These are phyloP conservation scores for Pristionchus entomophagus DNA, from an alignment of 2,888 invertebrate genomes.

Conservation along the genomic window DNA sequence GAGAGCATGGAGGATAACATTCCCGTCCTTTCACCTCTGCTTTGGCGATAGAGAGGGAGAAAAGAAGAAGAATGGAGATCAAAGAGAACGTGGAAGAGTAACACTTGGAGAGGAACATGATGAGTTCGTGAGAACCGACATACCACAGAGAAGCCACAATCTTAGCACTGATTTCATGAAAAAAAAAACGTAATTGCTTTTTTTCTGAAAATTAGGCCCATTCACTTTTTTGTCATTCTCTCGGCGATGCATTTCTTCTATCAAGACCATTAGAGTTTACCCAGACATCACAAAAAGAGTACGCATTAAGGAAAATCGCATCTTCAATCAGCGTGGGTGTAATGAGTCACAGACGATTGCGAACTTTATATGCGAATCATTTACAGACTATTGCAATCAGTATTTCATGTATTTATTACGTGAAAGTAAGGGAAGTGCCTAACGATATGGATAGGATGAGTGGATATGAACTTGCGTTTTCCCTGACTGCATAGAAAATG, in stretches of 20 bases:
- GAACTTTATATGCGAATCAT: background rate
- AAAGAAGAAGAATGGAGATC: background rate
- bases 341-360: too few relatives aligned
- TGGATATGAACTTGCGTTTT: background rate
- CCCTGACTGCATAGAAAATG: background rate
- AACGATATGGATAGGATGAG: background rate
- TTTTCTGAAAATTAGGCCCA: too few relatives aligned
- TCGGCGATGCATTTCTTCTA: too few relatives aligned
- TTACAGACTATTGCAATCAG: background rate
- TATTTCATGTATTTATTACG: background rate
- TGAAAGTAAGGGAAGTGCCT: background rate
- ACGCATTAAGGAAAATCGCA: too few relatives aligned
- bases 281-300: too few relatives aligned
- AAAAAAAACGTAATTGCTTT: too few relatives aligned
- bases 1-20: too few relatives aligned
- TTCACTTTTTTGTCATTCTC: too few relatives aligned
- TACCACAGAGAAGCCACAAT: background rate
- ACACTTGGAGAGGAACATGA: background rate
- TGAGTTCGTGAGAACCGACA: background rate
- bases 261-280: too few relatives aligned
- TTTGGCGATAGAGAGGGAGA: too few relatives aligned
- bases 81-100: background rate
- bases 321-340: too few relatives aligned
- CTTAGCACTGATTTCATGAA: background rate
- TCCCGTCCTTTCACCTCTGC: too few relatives aligned